Evolutionary conservation across 2,888 invertebrate species (phyloP).

Genomic region (Sympetrum striolatum): DNA sequence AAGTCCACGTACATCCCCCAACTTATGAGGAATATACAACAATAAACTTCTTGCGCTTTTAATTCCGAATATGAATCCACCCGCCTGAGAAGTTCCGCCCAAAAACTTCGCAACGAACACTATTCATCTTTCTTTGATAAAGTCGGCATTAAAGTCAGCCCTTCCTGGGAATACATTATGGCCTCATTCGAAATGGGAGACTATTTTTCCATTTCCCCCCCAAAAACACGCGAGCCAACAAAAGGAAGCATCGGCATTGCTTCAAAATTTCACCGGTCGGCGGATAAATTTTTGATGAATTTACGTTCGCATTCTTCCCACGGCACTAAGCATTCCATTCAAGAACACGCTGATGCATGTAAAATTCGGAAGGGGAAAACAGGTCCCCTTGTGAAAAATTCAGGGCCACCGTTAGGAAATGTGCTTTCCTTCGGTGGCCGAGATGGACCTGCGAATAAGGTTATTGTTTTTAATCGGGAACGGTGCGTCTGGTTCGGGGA

Average conservation of each 20-base stretch:
- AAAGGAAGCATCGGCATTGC: neutral
- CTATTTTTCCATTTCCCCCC: neutral
- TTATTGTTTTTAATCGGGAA: neutral
- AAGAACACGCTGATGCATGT: neutral
- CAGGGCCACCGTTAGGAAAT: neutral
- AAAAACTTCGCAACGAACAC: neutral
- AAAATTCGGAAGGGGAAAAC: neutral
- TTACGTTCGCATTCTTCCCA: neutral
- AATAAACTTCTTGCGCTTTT: too few relatives aligned
- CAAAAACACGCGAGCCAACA: neutral
- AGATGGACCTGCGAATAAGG: neutral
- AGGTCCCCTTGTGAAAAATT: neutral
- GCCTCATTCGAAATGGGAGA: neutral
- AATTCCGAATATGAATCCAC: neutral
- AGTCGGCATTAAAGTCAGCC: neutral
- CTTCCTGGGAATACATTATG: neutral
- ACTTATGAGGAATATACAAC: too few relatives aligned
- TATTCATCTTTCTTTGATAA: neutral
- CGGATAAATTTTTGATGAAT: neutral
- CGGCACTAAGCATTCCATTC: neutral
- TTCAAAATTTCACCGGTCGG: neutral
- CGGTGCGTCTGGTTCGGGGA: neutral
- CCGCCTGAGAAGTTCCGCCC: neutral
- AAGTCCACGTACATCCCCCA: too few relatives aligned
- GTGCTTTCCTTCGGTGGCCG: neutral